These are phyloP conservation scores for Synanthedon vespiformis DNA, from an alignment of 2,888 invertebrate species.

Conservation along the genomic window DNA sequence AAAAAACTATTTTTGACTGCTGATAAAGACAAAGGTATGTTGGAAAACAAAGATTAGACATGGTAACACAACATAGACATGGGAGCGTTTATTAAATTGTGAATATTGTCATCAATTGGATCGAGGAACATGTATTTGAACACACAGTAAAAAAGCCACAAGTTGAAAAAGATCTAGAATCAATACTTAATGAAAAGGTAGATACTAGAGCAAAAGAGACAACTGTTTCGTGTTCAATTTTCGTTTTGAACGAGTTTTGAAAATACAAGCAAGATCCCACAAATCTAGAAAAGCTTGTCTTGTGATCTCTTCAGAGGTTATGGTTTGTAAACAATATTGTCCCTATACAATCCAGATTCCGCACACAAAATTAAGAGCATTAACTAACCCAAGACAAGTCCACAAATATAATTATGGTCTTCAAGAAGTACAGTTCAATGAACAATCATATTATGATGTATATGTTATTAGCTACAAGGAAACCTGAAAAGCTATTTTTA, in stretches of 20 bases:
- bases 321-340: slow-evolving; percentile 19
- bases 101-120: slow-evolving; percentile 37
- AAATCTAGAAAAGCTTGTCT: too few relatives aligned
- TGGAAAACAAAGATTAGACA: slow-evolving; percentile 6
- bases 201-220: slow-evolving; percentile 23
- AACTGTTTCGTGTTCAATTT: neutral
- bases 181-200: slow-evolving; percentile 22
- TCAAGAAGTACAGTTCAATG: slow-evolving; percentile 8
- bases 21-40: slow-evolving; percentile 27
- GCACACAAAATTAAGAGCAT: slow-evolving; percentile 26
- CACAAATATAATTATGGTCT: slow-evolving; percentile 8
- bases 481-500: slow-evolving; percentile 14
- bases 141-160: slow-evolving; percentile 30
- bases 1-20: slow-evolving; percentile 27
- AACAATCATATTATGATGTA: slow-evolving; percentile 18
- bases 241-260: too few relatives aligned
- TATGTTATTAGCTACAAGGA: slow-evolving; percentile 15
- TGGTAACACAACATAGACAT: slow-evolving; percentile 22
- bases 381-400: slow-evolving; percentile 44
- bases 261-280: too few relatives aligned
- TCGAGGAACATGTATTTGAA: slow-evolving; percentile 31
- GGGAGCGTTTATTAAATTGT: slow-evolving; percentile 32
- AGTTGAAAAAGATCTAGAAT: slow-evolving; percentile 32
- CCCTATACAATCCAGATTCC: slow-evolving; percentile 27
- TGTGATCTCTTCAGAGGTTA: neutral